Evolutionary conservation across 2,113 vertebrate species (phyloP).

Genomic region (Noturus placidus): DNA sequence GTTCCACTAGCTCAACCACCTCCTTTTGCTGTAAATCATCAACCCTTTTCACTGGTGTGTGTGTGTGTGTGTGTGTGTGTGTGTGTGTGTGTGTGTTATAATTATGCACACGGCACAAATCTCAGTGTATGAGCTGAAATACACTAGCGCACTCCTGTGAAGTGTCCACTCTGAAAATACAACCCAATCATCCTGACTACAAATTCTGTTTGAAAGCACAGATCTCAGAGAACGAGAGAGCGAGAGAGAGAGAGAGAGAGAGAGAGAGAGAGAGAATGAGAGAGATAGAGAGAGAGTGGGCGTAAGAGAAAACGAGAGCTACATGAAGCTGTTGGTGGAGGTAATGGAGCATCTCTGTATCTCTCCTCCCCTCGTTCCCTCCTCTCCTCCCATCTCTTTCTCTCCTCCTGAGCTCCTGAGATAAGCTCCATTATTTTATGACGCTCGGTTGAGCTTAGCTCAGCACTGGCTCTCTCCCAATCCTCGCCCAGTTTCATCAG

Average conservation of each 20-base stretch:
- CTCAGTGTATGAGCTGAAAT: not conserved
- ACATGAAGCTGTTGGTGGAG: not conserved
- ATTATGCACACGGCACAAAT: not conserved
- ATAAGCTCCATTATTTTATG: constrained; percentile 78
- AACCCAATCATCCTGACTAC: constrained; percentile 11
- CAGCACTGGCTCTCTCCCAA: constrained; percentile 56
- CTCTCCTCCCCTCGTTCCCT: constrained; percentile 46
- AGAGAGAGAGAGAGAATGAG: constrained; percentile 26
- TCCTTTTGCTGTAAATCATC: not conserved
- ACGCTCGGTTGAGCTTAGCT: constrained; percentile 66
- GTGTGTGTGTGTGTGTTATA: not conserved
- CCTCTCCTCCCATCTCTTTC: constrained; percentile 32
- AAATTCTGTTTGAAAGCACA: constrained; percentile 3
- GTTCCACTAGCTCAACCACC: not conserved
- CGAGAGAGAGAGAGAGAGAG: constrained; percentile 3
- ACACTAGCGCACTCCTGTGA: not conserved
- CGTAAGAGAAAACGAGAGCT: not conserved
- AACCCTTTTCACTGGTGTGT: not conserved
- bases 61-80: not conserved
- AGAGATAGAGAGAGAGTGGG: not conserved
- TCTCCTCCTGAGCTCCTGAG: constrained; percentile 54
- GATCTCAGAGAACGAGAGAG: not conserved
- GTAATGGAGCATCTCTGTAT: constrained; percentile 28
- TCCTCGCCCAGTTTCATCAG: constrained; percentile 43
- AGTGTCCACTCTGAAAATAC: constrained; percentile 25